A percentile compares a stretch with the other conserved stretches of the same genome.
These are phyloP conservation scores for Orestias chungarensis DNA, from an alignment of 2,797 vertebrate genomes.

Conservation along the genomic window DNA sequence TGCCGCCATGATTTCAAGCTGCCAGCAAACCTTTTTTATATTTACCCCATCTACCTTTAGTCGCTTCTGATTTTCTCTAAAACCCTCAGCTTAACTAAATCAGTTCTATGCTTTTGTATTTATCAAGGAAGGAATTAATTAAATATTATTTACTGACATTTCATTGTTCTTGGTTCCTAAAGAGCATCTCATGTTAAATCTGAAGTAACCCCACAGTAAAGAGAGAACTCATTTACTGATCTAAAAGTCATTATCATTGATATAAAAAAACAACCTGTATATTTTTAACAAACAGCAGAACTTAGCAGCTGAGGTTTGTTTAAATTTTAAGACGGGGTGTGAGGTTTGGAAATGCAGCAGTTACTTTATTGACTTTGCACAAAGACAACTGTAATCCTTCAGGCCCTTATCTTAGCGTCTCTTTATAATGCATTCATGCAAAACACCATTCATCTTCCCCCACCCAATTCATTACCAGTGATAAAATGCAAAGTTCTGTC, in stretches of 20 bases:
- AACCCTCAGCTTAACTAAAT: constrained; percentile 19
- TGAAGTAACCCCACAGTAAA: constrained; percentile 15
- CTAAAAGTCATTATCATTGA: constrained; percentile 31
- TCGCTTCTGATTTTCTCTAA: constrained; percentile 32
- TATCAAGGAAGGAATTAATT: not conserved
- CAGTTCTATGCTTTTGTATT: constrained; percentile 21
- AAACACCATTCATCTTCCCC: constrained; percentile 83
- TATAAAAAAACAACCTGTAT: constrained; percentile 32
- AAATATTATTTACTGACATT: constrained; percentile 8
- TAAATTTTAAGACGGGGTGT: constrained; percentile 34
- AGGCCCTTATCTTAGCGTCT: constrained; percentile 80
- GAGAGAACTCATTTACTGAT: constrained; percentile 8
- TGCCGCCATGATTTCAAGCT: constrained; percentile 57
- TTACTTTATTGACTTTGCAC: constrained; percentile 79
- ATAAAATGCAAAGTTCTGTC: constrained; percentile 78
- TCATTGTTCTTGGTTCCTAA: constrained; percentile 17
- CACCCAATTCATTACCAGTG: constrained; percentile 73
- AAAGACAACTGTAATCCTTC: constrained; percentile 76
- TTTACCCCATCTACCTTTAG: constrained; percentile 19
- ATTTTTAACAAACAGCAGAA: constrained; percentile 31
- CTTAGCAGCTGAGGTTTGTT: constrained; percentile 40
- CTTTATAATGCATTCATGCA: constrained; percentile 85
- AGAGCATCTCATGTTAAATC: constrained; percentile 27
- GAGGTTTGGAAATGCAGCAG: constrained; percentile 65
- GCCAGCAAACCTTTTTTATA: constrained; percentile 37